Base-by-base conservation (phyloP, 30 jellyfish, hydroid and myxozoan species). In the Aurelia sp. region DNA sequence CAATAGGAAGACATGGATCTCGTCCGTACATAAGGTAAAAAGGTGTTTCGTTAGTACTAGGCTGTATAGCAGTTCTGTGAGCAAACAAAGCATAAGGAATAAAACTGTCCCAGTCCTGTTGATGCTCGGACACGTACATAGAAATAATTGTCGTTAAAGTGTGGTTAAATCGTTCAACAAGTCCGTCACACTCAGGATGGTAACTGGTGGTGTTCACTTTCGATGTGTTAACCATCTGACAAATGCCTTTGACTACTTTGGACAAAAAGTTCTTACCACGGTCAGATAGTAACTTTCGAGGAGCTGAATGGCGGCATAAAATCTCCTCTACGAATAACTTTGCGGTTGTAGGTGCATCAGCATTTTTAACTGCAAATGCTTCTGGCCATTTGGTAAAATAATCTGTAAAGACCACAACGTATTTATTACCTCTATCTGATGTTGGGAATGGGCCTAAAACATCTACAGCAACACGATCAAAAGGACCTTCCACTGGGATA, bases 391-490 rank as follows among this genome's bases (percentile, higher is more conserved):
- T 60, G 27, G 93, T 71, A 35, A 73, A 75, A 61, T 76, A 64
- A 66, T 74, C 90, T 4, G 90, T 16, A 66, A 85, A 85, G n/a
- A 84, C 80, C 5, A 84, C 89, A 5, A 84, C 81, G 48, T 84
- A 85, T 12, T 57, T 76, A 57, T 66, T 80, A 17, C 97, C 97
- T 19, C 67, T 74, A 5, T 79, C 71, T 12, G 92, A 68, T 41
- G 82, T 67, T 7, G 97, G 97, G 71, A 88, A 71, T 48, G 92
- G 97, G 74, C 97, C 91, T 62, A 80, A 65, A 40, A 88, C 88
- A 64, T 88, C 97, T n/a, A 79, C 88, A 58, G 92, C 92, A 7
- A 80, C 97, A 8, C 88, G 91, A 50, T 79, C 91, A 53, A 79
- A 88, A 19, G 92, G 78, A 9, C 88, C 84, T 30, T 77, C 92